Evolutionary conservation across 2,797 vertebrate genomes (phyloP), one percentile per base, ranked within the genome.

Genomic region (Corythornis leucogaster): DNA sequence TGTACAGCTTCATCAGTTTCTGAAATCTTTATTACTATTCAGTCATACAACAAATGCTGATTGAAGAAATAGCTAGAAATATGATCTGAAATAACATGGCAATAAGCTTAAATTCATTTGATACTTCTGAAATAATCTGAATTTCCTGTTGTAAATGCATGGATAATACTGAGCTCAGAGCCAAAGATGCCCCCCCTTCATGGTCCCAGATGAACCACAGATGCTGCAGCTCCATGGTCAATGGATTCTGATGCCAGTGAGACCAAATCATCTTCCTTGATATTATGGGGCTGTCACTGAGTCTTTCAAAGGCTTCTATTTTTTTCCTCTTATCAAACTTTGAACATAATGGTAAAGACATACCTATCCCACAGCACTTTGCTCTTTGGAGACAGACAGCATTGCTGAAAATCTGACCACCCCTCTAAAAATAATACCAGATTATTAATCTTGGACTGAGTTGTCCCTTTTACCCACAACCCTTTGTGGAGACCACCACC

Each of bases 61-160:
- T 78, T 92, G 91, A 94, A 95, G 80, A 95, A 96, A 94, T 95
- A 97, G 94, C 66, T 76, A 93, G 83, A 96, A 96, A 97, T 95
- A 83, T 96, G 75, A 86, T 91, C 80, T 90, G 63, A 78, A 79
- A 51, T 86, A 96, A 93, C 79, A 82, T 31, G 40, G 87, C 89
- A 96, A 93, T 94, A 95, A 85, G 51, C 87, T 95, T 94, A 96
- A 94, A 85, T 97, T 97, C 68, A 93, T 95, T 94, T 96, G 80
- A 68, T 97, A 94, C 91, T 97, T 95, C 88, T 89, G 33, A 95
- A 93, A 92, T 75, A 18, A 73, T 43, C 81, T 66, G 80, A 77
- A 80, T 87, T 94, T 90, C 92, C 88, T 89, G 42, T 80, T 95
- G 74, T 73, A 91, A 95, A 85, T 80, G 19, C 66, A 87, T 22